Conservation (phyloP, 2,113 vertebrate species). For the Eira barbara region DNA sequence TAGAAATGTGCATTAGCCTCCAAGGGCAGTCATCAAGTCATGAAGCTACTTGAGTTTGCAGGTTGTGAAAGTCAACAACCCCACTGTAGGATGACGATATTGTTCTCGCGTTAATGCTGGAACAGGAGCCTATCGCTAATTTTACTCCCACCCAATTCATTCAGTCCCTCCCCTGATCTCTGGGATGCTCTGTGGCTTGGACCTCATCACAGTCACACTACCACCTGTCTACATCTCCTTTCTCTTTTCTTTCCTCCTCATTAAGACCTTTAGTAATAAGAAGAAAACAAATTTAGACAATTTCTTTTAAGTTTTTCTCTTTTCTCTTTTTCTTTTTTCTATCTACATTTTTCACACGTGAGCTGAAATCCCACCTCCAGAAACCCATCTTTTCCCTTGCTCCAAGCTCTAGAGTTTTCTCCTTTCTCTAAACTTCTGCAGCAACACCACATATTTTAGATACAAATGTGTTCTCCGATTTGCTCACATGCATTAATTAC, state of each 20-base stretch:
- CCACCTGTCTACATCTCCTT: not conserved
- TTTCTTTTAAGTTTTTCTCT: not conserved
- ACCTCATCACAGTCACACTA: not conserved
- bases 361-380: not conserved
- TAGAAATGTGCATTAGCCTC: not conserved
- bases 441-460: not conserved
- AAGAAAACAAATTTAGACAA: not conserved
- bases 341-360: not conserved
- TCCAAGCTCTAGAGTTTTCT: not conserved
- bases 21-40: too few species aligned
- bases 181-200: not conserved
- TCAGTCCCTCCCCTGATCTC: not conserved
- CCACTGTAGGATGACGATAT: accelerated
- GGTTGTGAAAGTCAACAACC: not conserved
- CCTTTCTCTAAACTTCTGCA: not conserved
- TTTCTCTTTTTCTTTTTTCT: not conserved
- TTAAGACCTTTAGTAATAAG: not conserved
- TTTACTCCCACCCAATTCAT: not conserved
- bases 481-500: not conserved
- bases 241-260: not conserved
- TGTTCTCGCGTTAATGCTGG: not conserved
- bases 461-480: not conserved
- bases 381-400: not conserved
- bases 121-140: too few species aligned
- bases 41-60: not conserved